Conservation (phyloP, 2,113 vertebrate species). For the Xenopus laevis region DNA sequence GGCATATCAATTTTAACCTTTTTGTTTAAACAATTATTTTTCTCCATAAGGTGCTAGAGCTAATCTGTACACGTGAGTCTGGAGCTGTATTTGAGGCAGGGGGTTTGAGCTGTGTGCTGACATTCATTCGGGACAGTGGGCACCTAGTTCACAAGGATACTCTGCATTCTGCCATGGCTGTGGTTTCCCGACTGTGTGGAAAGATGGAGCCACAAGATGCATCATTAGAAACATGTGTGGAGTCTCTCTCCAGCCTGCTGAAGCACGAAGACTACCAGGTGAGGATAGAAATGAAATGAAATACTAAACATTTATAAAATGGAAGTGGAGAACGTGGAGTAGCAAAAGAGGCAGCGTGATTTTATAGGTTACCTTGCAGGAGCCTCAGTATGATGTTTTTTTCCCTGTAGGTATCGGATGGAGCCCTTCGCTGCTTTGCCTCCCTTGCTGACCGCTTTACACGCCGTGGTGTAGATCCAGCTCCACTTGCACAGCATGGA, state of each 20-base stretch:
- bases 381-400: not conserved
- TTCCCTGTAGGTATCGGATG: conserved; percentile 85
- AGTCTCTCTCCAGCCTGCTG: conserved; percentile 93
- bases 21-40: conserved; percentile 13
- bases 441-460: conserved; percentile 95
- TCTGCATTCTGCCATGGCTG: conserved; percentile 97
- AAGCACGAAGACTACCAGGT: conserved; percentile 99
- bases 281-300: conserved; percentile 27
- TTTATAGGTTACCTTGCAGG: no score
- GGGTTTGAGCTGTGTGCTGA: conserved; percentile 94
- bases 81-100: conserved; percentile 97
- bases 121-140: conserved; percentile 95
- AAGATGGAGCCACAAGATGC: conserved; percentile 99
- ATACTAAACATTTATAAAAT: no score
- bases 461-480: conserved; percentile 96
- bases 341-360: no score
- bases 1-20: no score
- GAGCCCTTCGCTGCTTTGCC: conserved; percentile 93
- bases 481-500: conserved; percentile 95
- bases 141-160: conserved; percentile 98
- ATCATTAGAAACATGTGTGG: conserved; percentile 96
- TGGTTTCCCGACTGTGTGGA: conserved; percentile 94
- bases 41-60: conserved; percentile 80
- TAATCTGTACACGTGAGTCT: conserved; percentile 96
- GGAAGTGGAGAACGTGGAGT: no score